Evolutionary conservation across 2,797 vertebrate genomes (phyloP).

Genomic region (Mormyrops attenuatus): DNA sequence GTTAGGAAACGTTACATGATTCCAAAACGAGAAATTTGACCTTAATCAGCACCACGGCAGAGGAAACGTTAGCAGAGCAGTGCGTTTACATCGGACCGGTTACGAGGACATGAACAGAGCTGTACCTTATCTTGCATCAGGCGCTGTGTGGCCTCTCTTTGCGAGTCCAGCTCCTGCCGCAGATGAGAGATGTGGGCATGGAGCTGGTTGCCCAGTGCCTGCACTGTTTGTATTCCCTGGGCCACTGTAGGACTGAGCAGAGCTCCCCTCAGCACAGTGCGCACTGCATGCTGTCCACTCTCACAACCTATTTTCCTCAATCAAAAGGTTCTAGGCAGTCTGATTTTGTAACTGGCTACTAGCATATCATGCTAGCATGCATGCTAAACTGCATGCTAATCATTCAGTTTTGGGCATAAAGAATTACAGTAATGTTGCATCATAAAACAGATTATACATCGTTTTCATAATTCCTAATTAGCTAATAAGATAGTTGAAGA

Average conservation of each 20-base stretch:
- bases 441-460: not conserved
- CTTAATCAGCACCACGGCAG: not conserved
- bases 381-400: not conserved
- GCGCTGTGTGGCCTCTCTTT: constrained; percentile 41
- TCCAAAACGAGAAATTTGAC: not conserved
- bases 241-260: constrained; percentile 41
- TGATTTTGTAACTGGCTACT: not conserved
- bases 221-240: constrained; percentile 45
- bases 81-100: not conserved
- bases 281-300: not conserved
- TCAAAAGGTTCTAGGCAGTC: not conserved
- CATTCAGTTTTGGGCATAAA: not conserved
- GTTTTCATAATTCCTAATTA: not conserved
- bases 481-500: not conserved
- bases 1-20: not conserved
- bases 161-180: constrained; percentile 49
- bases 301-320: not conserved
- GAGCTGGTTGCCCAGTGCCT: constrained; percentile 47
- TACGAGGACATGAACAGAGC: not conserved
- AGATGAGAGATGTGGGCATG: constrained; percentile 49
- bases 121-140: constrained; percentile 54
- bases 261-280: not conserved
- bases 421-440: not conserved
- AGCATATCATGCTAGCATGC: too few species aligned
- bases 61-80: not conserved